Evolutionary conservation across 2,113 vertebrate genomes (phyloP), one percentile per base, ranked within the genome.

Genomic region (Piprites chloris): DNA sequence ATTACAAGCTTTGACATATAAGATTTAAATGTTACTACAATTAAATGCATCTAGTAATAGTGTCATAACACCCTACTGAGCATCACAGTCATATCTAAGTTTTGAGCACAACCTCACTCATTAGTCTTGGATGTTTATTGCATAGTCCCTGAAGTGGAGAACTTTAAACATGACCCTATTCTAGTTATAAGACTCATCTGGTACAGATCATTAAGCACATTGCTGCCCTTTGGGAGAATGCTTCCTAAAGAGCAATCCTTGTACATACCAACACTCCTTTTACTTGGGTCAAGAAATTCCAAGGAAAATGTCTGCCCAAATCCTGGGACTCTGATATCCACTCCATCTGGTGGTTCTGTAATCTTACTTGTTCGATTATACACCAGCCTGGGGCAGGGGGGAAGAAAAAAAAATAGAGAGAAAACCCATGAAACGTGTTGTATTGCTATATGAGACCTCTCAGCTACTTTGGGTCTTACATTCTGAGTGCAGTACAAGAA

Each of bases 211-310:
- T 56, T 30, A 69, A 47, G 28, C 19, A 80, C 55, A 28, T 42
- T 65, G 73, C 37, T 67, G 61, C 41, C 22, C 41, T 73, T 75
- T 14, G 66, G 74, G 41, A 20, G 7, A 44, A 10, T 26, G 50
- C 46, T 72, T 32, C 42, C 73, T 35, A 24, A 41, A 72, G 73
- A 68, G 26, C 50, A 28, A 16, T 27, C 50, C 50, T 63, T 21
- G 41, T 93, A 98, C 99, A 94, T 97, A 99, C 99, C 99, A 90
- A 99, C 98, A 0, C 97, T 98, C 56, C 95, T 98, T 97, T 99
- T 99, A 96, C 98, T 99, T 30, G 99, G 99, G 96, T 99, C 99
- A 94, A 99, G 98, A 96, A 98, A 99, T 94, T 99, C 99, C 96
- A 99, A 30, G 2, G 99, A 97, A 69, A 97, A 99, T 0, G 99